Evolutionary conservation across 2,888 invertebrate species (phyloP).

Genomic region (Leptinotarsa juncta): DNA sequence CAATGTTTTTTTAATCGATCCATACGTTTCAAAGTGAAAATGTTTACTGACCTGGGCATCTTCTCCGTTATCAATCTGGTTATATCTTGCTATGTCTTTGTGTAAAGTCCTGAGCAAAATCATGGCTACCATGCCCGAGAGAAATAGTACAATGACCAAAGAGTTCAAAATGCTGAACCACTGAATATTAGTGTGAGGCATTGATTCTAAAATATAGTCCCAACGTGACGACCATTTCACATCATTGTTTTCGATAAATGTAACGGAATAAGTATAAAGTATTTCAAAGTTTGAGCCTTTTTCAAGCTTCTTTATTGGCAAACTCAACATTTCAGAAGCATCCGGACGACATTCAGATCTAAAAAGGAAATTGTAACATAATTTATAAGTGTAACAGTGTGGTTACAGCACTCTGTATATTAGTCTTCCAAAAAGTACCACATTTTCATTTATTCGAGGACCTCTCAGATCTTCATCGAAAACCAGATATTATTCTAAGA

Average conservation of each 20-base stretch:
- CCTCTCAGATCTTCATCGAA: too few relatives aligned
- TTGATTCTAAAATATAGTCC: constrained; percentile 98
- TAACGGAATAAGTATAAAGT: constrained; percentile 88
- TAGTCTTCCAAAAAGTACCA: too few relatives aligned
- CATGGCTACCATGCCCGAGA: constrained; percentile 99
- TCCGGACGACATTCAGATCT: constrained; percentile 44
- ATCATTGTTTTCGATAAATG: constrained; percentile 81
- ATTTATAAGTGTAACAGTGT: too few relatives aligned
- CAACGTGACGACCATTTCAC: constrained; percentile 99
- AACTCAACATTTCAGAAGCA: constrained; percentile 74
- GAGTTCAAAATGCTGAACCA: constrained; percentile 99
- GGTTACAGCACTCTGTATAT: too few relatives aligned
- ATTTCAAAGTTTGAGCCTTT: constrained; percentile 71
- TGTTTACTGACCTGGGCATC: constrained; percentile 84
- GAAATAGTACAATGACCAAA: constrained; percentile 94
- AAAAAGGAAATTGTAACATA: constrained; percentile 10
- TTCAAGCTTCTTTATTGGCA: constrained; percentile 70
- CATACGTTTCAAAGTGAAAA: too few relatives aligned
- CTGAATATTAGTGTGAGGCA: constrained; percentile 98
- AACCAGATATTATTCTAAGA: too few relatives aligned
- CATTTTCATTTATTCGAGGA: too few relatives aligned
- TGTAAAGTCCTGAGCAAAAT: constrained; percentile 96
- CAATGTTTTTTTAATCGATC: too few relatives aligned
- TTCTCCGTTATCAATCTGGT: constrained; percentile 91
- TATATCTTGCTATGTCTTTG: constrained; percentile 98